Base-by-base conservation (phyloP, 2,888 invertebrate genomes). In the Tryphoninae sp. region DNA sequence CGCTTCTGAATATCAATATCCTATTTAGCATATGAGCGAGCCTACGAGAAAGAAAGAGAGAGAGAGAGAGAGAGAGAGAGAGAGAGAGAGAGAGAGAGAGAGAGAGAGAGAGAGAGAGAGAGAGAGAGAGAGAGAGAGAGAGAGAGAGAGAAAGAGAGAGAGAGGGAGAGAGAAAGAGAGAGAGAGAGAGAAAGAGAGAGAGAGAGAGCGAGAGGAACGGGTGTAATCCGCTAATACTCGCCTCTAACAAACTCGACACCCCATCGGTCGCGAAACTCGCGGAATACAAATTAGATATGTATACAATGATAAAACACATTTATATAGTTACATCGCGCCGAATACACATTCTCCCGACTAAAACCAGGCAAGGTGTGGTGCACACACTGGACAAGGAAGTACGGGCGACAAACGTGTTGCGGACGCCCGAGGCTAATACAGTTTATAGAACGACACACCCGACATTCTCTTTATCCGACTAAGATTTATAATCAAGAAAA, bases 141-240 rank as follows among this genome's bases (percentile, higher is more conserved):
- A 19, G 19, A 19, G 7, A 40, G 22, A 59, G 53, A 59, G 53
- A 45, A 2, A 13, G 45, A 45, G 45, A 3, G 13, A 45, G 13
- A 9, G 45, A 45, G 45, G 13, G 45, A 13, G 45, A 45, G 45
- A 2, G 45, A 45, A 13, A 45, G 45, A 45, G 45, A 45, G 45
- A 0, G 1, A 0, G 19, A 19, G 19, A 19, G 19, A 19, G 19
- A 19, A 19, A 0, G 19, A 19, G 19, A 19, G 19, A 19, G 19
- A 19, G 19, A 19, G 1, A 19, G 19, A 19, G 19, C 19, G 19
- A 19, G 33, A 55, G 55, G 16, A 16, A 19, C 19, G 16, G 19
- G 16, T 53, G 74, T 80, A 81, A 83, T 83, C 79, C 81, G 76
- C 72, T 84, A 84, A 83, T 80, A 77, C 77, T 77, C 74, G 72